phyloP scores from a whole-genome alignment of 2,797 vertebrate genomes.

The Sebastes cheni region DNA sequence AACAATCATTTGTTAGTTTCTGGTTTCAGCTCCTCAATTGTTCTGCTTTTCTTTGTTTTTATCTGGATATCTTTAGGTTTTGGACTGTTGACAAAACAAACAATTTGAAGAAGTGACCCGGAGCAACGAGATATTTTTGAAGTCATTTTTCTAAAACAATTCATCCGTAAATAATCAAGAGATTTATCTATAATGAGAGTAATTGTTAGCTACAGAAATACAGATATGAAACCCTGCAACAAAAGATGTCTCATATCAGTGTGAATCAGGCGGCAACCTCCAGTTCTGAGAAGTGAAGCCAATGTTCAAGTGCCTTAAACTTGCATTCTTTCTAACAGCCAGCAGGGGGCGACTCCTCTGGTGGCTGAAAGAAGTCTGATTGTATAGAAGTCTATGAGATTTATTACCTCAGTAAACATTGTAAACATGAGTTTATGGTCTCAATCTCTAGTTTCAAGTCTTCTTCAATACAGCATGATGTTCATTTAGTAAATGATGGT shows the following conservation, averaged over 20 bases:
- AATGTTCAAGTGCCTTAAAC: not conserved
- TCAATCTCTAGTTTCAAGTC: accelerated
- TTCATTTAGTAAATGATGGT: not conserved
- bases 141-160: not conserved
- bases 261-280: not conserved
- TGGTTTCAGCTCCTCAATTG: not conserved
- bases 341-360: not conserved
- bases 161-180: not conserved
- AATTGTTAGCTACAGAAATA: not conserved
- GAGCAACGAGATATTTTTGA: not conserved
- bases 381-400: not conserved
- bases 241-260: not conserved
- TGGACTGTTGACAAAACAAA: not conserved
- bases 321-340: not conserved
- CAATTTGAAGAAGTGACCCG: not conserved
- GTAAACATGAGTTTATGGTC: not conserved
- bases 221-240: not conserved
- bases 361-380: not conserved
- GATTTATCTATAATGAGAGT: conserved; percentile 22
- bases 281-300: not conserved
- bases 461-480: not conserved
- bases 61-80: not conserved
- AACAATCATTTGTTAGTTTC: not conserved
- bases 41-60: not conserved
- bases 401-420: not conserved